These are phyloP conservation scores for Cheilosia vulpina DNA, from an alignment of 2,888 invertebrate genomes.

Conservation along the genomic window DNA sequence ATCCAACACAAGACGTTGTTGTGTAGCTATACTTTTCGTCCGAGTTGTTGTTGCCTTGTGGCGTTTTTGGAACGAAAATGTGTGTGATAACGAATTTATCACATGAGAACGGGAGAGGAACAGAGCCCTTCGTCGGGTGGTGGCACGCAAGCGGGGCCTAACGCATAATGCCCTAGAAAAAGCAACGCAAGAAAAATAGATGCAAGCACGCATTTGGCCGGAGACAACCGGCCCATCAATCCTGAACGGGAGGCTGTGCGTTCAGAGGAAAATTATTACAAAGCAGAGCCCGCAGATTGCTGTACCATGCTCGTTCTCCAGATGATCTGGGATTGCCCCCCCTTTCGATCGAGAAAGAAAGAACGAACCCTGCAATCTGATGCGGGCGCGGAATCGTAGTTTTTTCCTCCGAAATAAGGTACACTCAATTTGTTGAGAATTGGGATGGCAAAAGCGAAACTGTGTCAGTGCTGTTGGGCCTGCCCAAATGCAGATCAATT, in stretches of 20 bases:
- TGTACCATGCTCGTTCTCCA: constrained; percentile 12
- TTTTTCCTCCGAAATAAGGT: constrained; percentile 29
- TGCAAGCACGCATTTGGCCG: constrained; percentile 27
- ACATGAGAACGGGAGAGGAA: constrained; percentile 48
- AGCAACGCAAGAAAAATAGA: constrained; percentile 33
- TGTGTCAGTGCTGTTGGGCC: constrained; percentile 9
- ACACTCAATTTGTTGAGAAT: constrained; percentile 23
- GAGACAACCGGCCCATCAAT: constrained; percentile 68
- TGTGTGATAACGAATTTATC: constrained; percentile 74
- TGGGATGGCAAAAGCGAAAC: constrained; percentile 8
- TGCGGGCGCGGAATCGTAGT: constrained; percentile 18
- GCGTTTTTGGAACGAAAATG: constrained; percentile 52
- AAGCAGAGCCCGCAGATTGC: constrained; percentile 43
- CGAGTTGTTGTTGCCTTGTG: constrained; percentile 11
- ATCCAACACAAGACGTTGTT: constrained; percentile 69
- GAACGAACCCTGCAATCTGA: no score
- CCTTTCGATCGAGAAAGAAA: neutral
- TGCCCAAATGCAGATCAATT: constrained; percentile 18
- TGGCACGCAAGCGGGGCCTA: constrained; percentile 31
- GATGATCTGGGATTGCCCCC: constrained; percentile 9
- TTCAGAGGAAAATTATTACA: constrained; percentile 10
- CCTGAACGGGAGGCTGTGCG: constrained; percentile 53
- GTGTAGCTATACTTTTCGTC: constrained; percentile 68
- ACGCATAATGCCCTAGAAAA: constrained; percentile 70
- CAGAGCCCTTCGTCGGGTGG: constrained; percentile 56